Conservation (phyloP, 2,888 invertebrate genomes). For the Carabus problematicus region DNA sequence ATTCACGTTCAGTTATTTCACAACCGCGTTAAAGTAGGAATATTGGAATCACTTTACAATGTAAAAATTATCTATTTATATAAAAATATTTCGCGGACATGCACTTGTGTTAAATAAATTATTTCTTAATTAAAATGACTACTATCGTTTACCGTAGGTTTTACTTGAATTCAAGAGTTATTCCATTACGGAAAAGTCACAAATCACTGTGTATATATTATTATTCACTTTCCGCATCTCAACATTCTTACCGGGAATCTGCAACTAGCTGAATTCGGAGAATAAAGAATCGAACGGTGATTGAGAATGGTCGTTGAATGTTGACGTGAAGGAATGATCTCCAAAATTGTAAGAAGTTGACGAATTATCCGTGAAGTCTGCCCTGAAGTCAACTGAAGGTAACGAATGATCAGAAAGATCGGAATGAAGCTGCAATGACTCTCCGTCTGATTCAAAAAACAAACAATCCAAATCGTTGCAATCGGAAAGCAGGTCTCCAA, state of each 20-base stretch:
- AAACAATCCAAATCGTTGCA: constrained; percentile 59
- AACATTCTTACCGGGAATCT: constrained; percentile 32
- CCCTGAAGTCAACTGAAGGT: constrained; percentile 59
- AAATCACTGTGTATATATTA: constrained; percentile 17
- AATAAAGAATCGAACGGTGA: constrained; percentile 39
- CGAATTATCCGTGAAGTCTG: constrained; percentile 24
- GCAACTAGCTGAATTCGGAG: constrained; percentile 38
- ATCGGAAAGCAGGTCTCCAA: constrained; percentile 49
- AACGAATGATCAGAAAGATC: constrained; percentile 64
- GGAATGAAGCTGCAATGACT: constrained; percentile 58
- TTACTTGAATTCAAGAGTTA: constrained; percentile 7
- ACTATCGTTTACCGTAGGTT: too few relatives aligned
- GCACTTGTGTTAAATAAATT: constrained; percentile 9
- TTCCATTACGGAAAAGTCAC: constrained; percentile 39
- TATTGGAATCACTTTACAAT: constrained; percentile 18
- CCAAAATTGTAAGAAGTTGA: constrained; percentile 66
- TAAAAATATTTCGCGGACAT: background rate
- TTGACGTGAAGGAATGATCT: constrained; percentile 55
- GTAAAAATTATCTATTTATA: background rate
- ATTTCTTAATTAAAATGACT: background rate
- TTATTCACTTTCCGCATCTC: constrained; percentile 25
- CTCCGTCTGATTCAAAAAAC: constrained; percentile 68
- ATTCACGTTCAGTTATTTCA: constrained; percentile 20
- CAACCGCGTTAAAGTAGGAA: constrained; percentile 39
- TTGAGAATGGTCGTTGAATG: constrained; percentile 29